Base-by-base conservation (phyloP, 2,888 invertebrate species). In the Agrotis ipsilon region DNA sequence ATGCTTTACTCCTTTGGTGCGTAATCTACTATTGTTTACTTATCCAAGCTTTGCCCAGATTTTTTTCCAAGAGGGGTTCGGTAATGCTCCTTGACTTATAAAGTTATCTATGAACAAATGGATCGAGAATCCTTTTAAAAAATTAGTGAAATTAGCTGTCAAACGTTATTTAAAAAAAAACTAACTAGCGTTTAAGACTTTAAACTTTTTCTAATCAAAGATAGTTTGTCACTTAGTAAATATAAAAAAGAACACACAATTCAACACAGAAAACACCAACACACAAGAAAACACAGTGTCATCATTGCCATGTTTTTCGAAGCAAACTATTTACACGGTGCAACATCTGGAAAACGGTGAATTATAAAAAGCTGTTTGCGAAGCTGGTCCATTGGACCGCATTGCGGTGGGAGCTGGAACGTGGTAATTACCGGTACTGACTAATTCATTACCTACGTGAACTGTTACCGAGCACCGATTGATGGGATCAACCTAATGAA, bases 381-480 rank as follows among this genome's bases (percentile, higher is more conserved):
- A 75, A 54, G 19, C 74, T 73, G 58, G 58, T 21, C 60, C 19
- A 45, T 32, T 49, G 55, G 39, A 62, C 83, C 75, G 83, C 67
- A 80, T 24, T 82, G 80, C 83, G 80, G 83, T 69, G 27, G 21
- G 24, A 16, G 18, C 43, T 18, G 63, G 63, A 51, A 75, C 74
- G 65, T 60, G 55, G 82, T 87, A 86, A 87, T 87, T 86, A 88
- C 80, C 79, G 84, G 78, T 64, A 54, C 72, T 46, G 61, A 75
- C 84, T 87, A 86, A 88, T 87, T 87, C 86, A 87, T 87, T 87
- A 85, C 77, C 60, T 70, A 85, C 77, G 62, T 70, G 80, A 76
- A 74, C 75, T 54, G 55, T 55, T 68, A 52, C 52, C 49, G 60
- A 48, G 32, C 60, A 59, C 27, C 61, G 62, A 68, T 68, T 78